Percentiles rank a stretch among this genome's conserved stretches.
Evolutionary conservation across 2,888 invertebrate genomes (phyloP).

Genomic region (Tachina grossa): DNA sequence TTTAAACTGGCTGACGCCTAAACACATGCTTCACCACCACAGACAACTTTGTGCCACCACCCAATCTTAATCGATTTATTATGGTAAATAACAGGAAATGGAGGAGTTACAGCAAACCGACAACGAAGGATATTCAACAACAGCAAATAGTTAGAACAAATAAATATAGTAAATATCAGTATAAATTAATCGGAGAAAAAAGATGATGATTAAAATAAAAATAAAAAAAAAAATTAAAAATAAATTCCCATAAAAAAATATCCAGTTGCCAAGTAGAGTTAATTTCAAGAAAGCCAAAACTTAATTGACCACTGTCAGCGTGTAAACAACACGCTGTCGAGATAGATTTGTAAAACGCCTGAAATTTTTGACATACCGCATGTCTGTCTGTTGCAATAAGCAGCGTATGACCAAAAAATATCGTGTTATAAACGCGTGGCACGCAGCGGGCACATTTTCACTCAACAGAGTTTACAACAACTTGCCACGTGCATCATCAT

Average conservation of each 20-base stretch:
- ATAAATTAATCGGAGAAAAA: slow-evolving; percentile 60
- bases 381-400: slow-evolving; percentile 14
- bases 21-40: slow-evolving; percentile 48
- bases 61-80: slow-evolving; percentile 72
- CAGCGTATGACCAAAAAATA: slow-evolving; percentile 47
- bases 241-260: slow-evolving; percentile 29
- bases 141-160: slow-evolving; percentile 18
- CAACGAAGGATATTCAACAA: slow-evolving; percentile 13
- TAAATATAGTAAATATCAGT: slow-evolving; percentile 6
- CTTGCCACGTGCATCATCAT: slow-evolving; percentile 58
- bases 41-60: slow-evolving; percentile 65
- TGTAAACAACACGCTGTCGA: slow-evolving; percentile 23
- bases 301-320: slow-evolving; percentile 69
- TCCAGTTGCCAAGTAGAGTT: slow-evolving; percentile 59
- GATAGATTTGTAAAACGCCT: slow-evolving; percentile 4
- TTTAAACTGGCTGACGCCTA: slow-evolving; percentile 16
- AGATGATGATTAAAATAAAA: slow-evolving; percentile 21
- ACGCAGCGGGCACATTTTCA: slow-evolving; percentile 62
- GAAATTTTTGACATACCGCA: slow-evolving; percentile 44
- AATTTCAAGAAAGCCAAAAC: slow-evolving; percentile 62
- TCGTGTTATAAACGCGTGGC: slow-evolving; percentile 68
- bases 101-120: slow-evolving; percentile 50
- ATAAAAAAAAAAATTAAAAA: slow-evolving; percentile 22
- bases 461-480: slow-evolving; percentile 35
- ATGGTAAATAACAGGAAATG: slow-evolving; percentile 71